phyloP scores from a whole-genome alignment of 1,140 invertebrate species.

The Diachasma alloeum region DNA sequence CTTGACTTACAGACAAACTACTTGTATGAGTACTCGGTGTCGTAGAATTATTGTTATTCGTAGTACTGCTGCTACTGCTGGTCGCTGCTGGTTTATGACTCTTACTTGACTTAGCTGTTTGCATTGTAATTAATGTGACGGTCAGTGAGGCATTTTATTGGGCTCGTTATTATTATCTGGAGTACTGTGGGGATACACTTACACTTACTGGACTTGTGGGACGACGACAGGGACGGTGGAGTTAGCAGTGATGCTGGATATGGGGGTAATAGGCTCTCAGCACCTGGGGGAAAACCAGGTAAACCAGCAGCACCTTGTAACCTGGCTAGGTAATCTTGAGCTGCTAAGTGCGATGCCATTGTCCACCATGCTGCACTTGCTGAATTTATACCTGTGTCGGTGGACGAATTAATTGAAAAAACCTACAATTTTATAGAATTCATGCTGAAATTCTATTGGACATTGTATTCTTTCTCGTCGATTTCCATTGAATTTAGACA shows the following conservation, averaged over 20 bases:
- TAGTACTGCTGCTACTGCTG: conserved; percentile 33
- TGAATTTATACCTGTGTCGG: conserved; percentile 60
- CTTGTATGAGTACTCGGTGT: conserved; percentile 43
- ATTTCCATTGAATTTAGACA: too few species aligned
- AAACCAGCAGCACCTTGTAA: conserved; percentile 78
- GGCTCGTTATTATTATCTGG: too few species aligned
- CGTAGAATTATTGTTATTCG: conserved; percentile 40
- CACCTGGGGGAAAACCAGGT: conserved; percentile 70
- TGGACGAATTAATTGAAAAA: background rate
- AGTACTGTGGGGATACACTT: conserved; percentile 38
- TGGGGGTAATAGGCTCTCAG: conserved; percentile 62
- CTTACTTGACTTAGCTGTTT: conserved; percentile 62
- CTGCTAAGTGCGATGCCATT: conserved; percentile 84
- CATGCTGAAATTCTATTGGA: too few species aligned
- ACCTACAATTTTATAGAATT: too few species aligned
- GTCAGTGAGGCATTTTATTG: too few species aligned
- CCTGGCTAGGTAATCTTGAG: conserved; percentile 83
- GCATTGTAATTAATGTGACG: background rate
- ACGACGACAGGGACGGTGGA: conserved; percentile 56
- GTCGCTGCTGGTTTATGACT: conserved; percentile 59
- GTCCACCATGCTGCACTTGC: conserved; percentile 85
- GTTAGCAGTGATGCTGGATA: conserved; percentile 63
- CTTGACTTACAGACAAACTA: conserved; percentile 42
- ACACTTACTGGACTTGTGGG: conserved; percentile 63
- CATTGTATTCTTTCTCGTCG: too few species aligned